Base-by-base conservation (phyloP, 2,113 vertebrate genomes). In the Xiphophorus hellerii region DNA sequence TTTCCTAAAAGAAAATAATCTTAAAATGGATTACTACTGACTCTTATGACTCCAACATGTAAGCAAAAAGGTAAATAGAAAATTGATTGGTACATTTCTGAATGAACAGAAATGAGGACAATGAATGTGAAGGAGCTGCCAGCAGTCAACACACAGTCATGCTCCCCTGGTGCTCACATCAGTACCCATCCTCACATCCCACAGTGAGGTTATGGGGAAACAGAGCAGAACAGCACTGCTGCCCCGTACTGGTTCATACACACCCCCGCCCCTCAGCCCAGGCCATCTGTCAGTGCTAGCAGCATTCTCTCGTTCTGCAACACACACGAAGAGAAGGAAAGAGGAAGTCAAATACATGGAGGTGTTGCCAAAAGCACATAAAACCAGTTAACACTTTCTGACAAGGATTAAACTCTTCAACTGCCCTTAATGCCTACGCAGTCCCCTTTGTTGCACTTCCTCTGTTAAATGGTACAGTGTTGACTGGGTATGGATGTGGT, bases 81-180 rank as follows among this genome's bases (percentile, higher is more conserved):
- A 37, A 73, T 60, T 20, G 44, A 58, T 62, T 69, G 58, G 76
- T 62, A 42, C 62, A 71, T 31, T 71, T 85, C 69, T 77, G 54
- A 28, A 48, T 66, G 74, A 69, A 74, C 71, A 68, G 66, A 85
- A 78, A 71, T 62, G 62, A 25, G 54, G 31, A 81, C 35, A 64
- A 77, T 87, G 68, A 87, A 83, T 84, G 87, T 87, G 84, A 79
- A 90, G 87, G 79, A 80, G 74, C 74, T n/a, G 35, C n/a, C 67
- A 44, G 71, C 44, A 35, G 75, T 51, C 5, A 60, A 66, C 82
- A 75, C 66, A 64, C 66, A 78, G 83, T 78, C 74, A 70, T 61
- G 31, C 66, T 87, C 66, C 74, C 15, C 9, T 74, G 72, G 44
- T 65, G 69, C 73, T 80, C 83, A 83, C 62, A 88, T 84, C 72